Percentiles rank a stretch among this genome's conserved stretches.
Evolutionary conservation across 2,888 invertebrate genomes (phyloP).

Genomic region (Rhimphoctona megacephalus): DNA sequence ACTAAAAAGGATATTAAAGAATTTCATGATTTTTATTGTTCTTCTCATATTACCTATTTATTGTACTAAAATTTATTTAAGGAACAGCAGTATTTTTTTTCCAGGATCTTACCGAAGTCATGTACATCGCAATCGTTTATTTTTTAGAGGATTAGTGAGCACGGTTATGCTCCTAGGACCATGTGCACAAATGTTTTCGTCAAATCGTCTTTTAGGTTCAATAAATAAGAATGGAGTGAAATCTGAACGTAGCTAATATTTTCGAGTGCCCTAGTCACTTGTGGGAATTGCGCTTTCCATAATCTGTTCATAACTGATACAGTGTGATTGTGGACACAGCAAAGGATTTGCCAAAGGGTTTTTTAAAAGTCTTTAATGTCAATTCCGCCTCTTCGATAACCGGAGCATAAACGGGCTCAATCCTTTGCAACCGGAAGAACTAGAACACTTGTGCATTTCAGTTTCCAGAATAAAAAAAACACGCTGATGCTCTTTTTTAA

Average conservation of each 20-base stretch:
- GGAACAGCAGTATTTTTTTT: background rate
- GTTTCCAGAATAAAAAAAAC: no score
- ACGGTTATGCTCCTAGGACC: conserved; percentile 4
- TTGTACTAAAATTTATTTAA: conserved; percentile 22
- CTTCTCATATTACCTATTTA: background rate
- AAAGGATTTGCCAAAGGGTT: background rate
- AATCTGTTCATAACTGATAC: background rate
- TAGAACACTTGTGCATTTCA: background rate
- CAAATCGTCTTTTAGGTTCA: background rate
- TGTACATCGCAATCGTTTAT: conserved; percentile 1
- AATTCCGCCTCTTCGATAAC: background rate
- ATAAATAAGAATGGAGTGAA: background rate
- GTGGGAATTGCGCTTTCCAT: background rate
- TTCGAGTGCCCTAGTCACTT: background rate
- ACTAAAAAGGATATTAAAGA: conserved; percentile 5
- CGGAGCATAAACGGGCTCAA: conserved; percentile 27
- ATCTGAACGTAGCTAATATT: background rate
- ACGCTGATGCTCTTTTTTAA: no score
- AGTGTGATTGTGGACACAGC: background rate
- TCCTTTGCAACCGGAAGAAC: background rate
- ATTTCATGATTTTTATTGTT: conserved; percentile 16
- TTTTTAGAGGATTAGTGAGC: conserved; percentile 9
- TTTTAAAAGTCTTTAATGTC: background rate
- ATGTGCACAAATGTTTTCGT: background rate
- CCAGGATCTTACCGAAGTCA: background rate